Evolutionary conservation across 2,888 invertebrate species (phyloP).

Genomic region (Oxytorus armatus): DNA sequence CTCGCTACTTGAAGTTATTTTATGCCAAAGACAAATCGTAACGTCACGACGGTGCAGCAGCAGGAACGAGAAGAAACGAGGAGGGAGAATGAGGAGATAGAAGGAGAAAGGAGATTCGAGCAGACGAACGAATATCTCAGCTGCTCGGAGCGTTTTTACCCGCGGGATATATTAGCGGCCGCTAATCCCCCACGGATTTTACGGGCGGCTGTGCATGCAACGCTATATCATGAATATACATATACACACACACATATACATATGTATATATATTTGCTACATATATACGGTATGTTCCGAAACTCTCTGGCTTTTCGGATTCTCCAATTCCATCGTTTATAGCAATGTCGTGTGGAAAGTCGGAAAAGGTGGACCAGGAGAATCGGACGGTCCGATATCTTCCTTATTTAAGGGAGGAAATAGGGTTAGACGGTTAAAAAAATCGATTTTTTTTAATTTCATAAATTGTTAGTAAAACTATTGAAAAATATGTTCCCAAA

Average conservation of each 20-base stretch:
- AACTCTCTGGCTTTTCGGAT: conserved; percentile 43
- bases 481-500: too few relatives aligned
- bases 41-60: conserved; percentile 50
- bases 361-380: not conserved
- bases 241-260: not conserved
- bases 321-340: conserved; percentile 44
- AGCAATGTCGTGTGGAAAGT: conserved; percentile 11
- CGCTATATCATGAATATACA: conserved; percentile 33
- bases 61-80: conserved; percentile 18
- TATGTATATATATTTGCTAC: not conserved
- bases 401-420: not conserved
- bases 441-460: too few relatives aligned
- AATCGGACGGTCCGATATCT: conserved; percentile 1
- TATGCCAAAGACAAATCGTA: conserved; percentile 80
- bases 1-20: conserved; percentile 78
- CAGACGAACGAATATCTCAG: conserved; percentile 81
- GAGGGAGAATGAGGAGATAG: conserved; percentile 53
- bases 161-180: conserved; percentile 82
- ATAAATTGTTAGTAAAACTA: too few relatives aligned
- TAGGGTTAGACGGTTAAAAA: too few relatives aligned
- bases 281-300: conserved; percentile 15
- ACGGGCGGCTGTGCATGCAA: conserved; percentile 79
- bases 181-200: conserved; percentile 82
- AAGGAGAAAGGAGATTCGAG: conserved; percentile 56
- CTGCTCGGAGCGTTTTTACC: conserved; percentile 82